Evolutionary conservation across 2,113 vertebrate species (phyloP), one percentile per base, ranked within the genome.

Genomic region (Spermophilus dauricus): DNA sequence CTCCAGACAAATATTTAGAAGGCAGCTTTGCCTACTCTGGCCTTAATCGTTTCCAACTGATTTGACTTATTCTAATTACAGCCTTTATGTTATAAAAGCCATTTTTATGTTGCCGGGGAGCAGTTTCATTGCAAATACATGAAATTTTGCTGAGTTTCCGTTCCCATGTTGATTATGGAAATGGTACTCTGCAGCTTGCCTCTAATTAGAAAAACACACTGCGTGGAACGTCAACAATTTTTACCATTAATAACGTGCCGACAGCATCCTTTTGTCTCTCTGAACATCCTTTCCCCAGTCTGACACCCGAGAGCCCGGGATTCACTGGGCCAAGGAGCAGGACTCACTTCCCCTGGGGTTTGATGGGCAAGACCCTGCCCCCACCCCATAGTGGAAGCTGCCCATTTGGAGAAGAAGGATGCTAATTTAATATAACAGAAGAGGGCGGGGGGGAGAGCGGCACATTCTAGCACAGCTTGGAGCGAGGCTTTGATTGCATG

Each of bases 61-160:
- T 99, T 99, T 99, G 99, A 99, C 99, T 99, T 99, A 98, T 98
- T 99, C 99, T 99, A 99, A 99, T 99, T 99, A 99, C 98, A 99
- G 98, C 97, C 98, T 99, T 99, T 99, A 99, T 98, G 98, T 97
- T 98, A 98, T 98, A 99, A 99, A 99, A 99, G 98, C 98, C 98
- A 98, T 99, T 99, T 99, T 98, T 98, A 98, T 98, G 98, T 98
- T 99, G 98, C 98, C 72, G 97, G 98, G 98, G 97, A 98, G 98
- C 98, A 98, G 98, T 99, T 99, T 98, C 97, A 98, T 94, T 97
- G 98, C 98, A 98, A 99, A 99, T 98, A 98, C 98, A 98, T 89
- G 98, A 97, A 98, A 98, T 99, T 99, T 98, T 98, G 98, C 98
- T 98, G 98, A 98, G 98, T 98, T 98, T 98, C 97, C 81, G 72